A percentile compares a stretch with the other conserved stretches of the same genome.
phyloP scores from a whole-genome alignment of 1,140 invertebrate species.

The Hyles vespertilio region DNA sequence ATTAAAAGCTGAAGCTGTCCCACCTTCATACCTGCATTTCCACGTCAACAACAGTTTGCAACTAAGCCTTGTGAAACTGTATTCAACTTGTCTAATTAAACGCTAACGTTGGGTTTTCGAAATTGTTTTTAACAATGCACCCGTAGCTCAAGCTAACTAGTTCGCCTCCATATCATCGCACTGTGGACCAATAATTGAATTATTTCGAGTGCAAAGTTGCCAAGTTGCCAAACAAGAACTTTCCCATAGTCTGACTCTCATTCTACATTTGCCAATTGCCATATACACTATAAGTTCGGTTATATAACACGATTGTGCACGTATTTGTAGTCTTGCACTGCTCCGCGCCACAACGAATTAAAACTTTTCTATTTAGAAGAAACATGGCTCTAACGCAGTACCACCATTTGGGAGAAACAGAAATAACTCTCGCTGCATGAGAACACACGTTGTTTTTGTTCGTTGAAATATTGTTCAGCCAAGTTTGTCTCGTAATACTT shows the following conservation, averaged over 20 bases:
- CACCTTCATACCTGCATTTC: not conserved
- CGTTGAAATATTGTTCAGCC: conserved; percentile 22
- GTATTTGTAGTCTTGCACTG: conserved; percentile 9
- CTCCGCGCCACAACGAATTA: conserved; percentile 36
- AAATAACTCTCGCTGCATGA: conserved; percentile 29
- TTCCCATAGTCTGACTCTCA: conserved; percentile 10
- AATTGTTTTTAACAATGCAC: conserved; percentile 19
- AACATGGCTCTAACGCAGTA: conserved; percentile 25
- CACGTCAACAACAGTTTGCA: conserved; percentile 4
- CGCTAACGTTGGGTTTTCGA: conserved; percentile 4
- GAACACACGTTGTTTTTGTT: conserved; percentile 33
- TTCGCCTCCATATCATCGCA: conserved; percentile 13
- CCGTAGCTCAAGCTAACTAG: conserved; percentile 12
- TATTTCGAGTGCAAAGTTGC: conserved; percentile 28
- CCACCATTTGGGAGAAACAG: conserved; percentile 28
- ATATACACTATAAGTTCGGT: conserved; percentile 5
- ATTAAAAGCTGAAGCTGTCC: not conserved
- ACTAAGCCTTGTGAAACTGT: conserved; percentile 5
- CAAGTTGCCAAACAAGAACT: conserved; percentile 28
- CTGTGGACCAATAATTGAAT: conserved; percentile 22
- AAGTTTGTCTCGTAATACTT: conserved; percentile 28
- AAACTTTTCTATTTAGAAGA: conserved; percentile 52
- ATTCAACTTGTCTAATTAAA: conserved; percentile 19
- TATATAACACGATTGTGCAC: conserved; percentile 7
- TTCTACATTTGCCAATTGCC: conserved; percentile 9